phyloP scores from a whole-genome alignment of 2,888 invertebrate species.

The Didymodactylos carnosus region DNA sequence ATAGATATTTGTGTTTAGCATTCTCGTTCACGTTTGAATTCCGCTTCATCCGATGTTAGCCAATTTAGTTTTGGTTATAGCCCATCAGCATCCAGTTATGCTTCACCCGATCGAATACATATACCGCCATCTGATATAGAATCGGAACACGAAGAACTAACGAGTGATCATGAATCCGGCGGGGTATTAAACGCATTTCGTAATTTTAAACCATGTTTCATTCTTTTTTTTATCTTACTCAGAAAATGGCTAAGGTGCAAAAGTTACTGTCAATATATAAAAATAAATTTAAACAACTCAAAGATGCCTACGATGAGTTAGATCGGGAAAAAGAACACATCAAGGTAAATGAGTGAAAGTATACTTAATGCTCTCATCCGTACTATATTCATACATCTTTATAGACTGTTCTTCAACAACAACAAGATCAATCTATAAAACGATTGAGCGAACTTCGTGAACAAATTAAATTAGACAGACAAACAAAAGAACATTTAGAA shows the following conservation, averaged over 20 bases:
- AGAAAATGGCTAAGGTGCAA: neutral
- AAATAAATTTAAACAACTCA: conserved; percentile 4
- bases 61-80: no score
- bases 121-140: conserved; percentile 12
- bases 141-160: conserved; percentile 4
- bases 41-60: neutral
- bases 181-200: neutral
- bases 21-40: neutral
- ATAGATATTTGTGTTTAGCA: no score
- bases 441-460: neutral
- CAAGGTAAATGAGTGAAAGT: neutral
- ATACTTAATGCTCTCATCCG: no score
- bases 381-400: no score
- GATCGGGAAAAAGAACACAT: conserved; percentile 8
- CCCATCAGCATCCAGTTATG: neutral
- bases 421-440: conserved; percentile 3
- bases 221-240: neutral
- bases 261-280: conserved; percentile 5
- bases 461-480: conserved; percentile 1
- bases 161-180: neutral
- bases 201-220: neutral
- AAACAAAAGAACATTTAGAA: neutral
- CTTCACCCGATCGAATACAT: neutral
- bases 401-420: conserved; percentile 5
- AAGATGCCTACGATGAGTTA: conserved; percentile 4